Base-by-base conservation (phyloP, 1,140 invertebrate species). In the Anastrepha obliqua region DNA sequence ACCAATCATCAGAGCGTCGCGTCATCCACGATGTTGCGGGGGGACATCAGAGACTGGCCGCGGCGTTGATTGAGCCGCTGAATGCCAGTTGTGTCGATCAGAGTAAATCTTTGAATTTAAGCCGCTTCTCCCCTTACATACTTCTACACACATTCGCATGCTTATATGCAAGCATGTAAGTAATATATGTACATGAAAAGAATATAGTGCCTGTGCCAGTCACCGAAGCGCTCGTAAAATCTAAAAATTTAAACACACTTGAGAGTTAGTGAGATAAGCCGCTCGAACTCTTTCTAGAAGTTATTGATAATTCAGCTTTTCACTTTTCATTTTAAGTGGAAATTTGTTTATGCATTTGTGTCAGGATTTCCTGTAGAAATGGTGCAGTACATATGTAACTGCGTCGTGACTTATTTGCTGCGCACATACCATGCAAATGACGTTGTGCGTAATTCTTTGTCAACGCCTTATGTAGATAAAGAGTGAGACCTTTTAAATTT, bases 291-390 rank as follows among this genome's bases (percentile, higher is more conserved):
- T 51, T 81, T 81, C 74, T 81, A 58, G n/a, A 29, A 81, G 9
- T 55, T 55, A 55, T 81, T 81, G 74, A 81, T 81, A 81, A 55
- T 55, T 9, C 20, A 29, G 13, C n/a, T 81, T 81, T 81, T 81
- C 74, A 81, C 74, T 81, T 81, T 81, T 81, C 74, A 81, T 81
- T 81, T 81, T 55, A 81, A 29, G 8, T 81, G 47, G 74, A 81
- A 81, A 81, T 81, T 81, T 55, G 74, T 81, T 74, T 51, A 55
- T 55, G 44, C 47, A 81, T 81, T 51, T 81, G 74, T 81, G 74
- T 81, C 74, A 55, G 74, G 74, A 81, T 55, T 81, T 81, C 74
- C 74, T 81, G 74, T 58, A 81, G 51, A 81, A 74, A 74, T 74
- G 65, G 9, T 74, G 13, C 67, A 17, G 42, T 29, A 51, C 70